Base-by-base conservation (phyloP, 2,113 vertebrate genomes). In the Dicentrarchus labrax region DNA sequence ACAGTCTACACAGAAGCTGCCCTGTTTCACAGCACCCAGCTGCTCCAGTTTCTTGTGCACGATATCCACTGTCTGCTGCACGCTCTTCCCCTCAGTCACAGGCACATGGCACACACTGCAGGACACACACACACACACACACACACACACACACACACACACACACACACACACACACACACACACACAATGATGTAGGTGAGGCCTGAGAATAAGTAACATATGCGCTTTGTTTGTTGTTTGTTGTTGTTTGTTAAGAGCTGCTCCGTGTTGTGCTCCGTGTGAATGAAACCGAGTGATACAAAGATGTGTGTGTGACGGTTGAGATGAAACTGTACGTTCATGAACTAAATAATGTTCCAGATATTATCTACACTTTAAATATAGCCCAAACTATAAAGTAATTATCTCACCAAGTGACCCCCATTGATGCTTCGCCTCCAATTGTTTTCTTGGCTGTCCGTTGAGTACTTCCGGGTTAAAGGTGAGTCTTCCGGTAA, bases 1-100 rank as follows among this genome's bases (percentile, higher is more conserved):
- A 86, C 98, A 99, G 92, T 99, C 98, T 38, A 99, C 97, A 80
- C 95, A 97, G 93, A 99, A 99, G 0, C 96, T 98, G 0, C 98
- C 97, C 83, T 99, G 97, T 78, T 99, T 99, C 85, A 97, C 97
- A 4, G 98, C 97, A 4, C 98, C 97, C 39, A 99, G 95, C 88
- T 97, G 92, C 88, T 99, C 98, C 93, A 99, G 88, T 17, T 97
- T 98, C 81, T 96, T 96, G 71, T 98, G 97, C 82, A 99, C 93
- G 22, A 96, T 82, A 80, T 99, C 98, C 81, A 99, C 97, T 0
- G 97, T 97, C 94, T 99, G 98, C 95, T 99, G 98, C 57, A 99
- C 96, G 45, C 97, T 99, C 93, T 98, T 99, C 17, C 98, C 98
- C 91, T 99, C 98, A 4, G 96, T 91, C 88, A 98, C 95, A 0